Evolutionary conservation across 64 coral and sea anemone genomes (phyloP).

Genomic region (Actinia tenebrosa): DNA sequence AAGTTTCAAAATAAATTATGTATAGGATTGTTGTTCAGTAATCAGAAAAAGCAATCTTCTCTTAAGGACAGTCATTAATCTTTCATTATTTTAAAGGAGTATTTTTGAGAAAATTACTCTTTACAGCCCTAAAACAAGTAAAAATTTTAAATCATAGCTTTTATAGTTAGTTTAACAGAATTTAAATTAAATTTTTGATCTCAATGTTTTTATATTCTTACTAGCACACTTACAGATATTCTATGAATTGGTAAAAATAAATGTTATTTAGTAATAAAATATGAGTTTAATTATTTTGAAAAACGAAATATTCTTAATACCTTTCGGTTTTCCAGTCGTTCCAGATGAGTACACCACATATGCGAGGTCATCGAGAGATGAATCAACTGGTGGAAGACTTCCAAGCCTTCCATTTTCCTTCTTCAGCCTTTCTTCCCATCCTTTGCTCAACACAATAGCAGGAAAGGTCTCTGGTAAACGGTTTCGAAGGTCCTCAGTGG

Average conservation of each 20-base stretch:
- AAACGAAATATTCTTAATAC: constrained; percentile 11
- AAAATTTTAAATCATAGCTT: background rate
- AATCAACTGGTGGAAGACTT: constrained; percentile 8
- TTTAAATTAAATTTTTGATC: background rate
- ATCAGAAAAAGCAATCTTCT: background rate
- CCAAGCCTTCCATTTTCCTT: constrained; percentile 56
- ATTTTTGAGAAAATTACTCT: background rate
- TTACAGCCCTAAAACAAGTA: too few relatives aligned
- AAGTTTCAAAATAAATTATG: constrained; percentile 1
- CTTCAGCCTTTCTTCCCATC: constrained; percentile 55
- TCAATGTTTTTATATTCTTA: background rate
- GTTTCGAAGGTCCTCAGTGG: constrained; percentile 48
- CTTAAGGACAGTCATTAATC: background rate
- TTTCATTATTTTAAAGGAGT: background rate
- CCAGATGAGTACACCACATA: constrained; percentile 92
- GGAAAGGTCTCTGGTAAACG: constrained; percentile 41
- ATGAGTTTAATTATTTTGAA: background rate
- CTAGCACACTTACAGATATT: background rate
- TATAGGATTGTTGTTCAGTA: background rate
- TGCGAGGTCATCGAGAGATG: constrained; percentile 59
- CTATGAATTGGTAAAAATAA: too few relatives aligned
- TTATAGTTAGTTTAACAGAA: background rate
- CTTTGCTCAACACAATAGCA: constrained; percentile 53
- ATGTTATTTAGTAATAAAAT: background rate
- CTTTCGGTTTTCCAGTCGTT: constrained; percentile 85